Percentiles rank a stretch among this genome's conserved stretches.
These are phyloP conservation scores for Neoarius graeffei DNA, from an alignment of 2,113 vertebrate genomes.

Conservation along the genomic window DNA sequence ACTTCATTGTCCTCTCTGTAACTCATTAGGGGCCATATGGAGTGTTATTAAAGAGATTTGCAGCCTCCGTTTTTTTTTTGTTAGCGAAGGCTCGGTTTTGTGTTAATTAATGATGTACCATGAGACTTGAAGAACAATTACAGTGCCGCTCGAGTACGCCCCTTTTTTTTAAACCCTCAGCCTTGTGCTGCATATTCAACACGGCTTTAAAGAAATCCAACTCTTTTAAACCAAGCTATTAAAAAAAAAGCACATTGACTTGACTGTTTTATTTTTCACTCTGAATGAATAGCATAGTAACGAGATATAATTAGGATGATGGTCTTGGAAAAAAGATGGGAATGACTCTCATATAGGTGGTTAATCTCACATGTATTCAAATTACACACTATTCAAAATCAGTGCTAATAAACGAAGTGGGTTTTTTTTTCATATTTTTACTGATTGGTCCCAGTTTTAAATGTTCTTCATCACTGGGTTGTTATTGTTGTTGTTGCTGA, in stretches of 20 bases:
- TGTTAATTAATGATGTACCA: conserved; percentile 57
- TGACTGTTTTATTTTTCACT: background rate
- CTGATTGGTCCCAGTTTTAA: background rate
- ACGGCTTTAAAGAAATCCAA: conserved; percentile 1
- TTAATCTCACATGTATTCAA: background rate
- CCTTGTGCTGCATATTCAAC: background rate
- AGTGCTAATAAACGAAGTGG: background rate
- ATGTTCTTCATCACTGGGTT: background rate
- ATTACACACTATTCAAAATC: background rate
- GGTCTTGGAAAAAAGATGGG: background rate
- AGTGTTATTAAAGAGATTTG: conserved; percentile 63
- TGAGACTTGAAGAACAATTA: conserved; percentile 52
- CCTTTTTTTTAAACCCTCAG: conserved; percentile 9
- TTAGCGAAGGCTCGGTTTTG: conserved; percentile 49
- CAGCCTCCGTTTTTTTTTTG: conserved; percentile 43
- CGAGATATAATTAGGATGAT: background rate
- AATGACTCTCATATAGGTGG: background rate
- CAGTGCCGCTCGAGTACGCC: background rate
- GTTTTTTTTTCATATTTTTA: background rate
- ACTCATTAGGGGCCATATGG: conserved; percentile 54
- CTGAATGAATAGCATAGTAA: background rate
- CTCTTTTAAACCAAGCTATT: background rate
- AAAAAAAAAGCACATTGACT: background rate
- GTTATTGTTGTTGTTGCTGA: background rate
- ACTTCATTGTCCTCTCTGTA: conserved; percentile 52